Percentiles rank a stretch among this genome's conserved stretches.
phyloP scores from a whole-genome alignment of 2,797 vertebrate species.

The Liparis tanakae region DNA sequence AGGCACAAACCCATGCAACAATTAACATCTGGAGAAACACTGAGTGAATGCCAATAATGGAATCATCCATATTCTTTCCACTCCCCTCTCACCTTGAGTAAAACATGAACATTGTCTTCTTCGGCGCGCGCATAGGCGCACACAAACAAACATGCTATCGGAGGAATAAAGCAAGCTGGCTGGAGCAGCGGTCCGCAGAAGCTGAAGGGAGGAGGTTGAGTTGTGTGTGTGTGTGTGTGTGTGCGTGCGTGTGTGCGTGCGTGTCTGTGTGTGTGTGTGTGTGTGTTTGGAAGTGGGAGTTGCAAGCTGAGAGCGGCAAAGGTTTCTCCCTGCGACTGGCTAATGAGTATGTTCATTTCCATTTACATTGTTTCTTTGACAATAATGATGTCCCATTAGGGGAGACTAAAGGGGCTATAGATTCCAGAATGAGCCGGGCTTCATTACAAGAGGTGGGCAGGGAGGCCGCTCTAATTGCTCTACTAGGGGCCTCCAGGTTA shows the following conservation, averaged over 20 bases:
- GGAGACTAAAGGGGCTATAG: conserved; percentile 99
- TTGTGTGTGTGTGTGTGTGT: conserved; percentile 39
- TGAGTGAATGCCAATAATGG: conserved; percentile 92
- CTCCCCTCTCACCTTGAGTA: conserved; percentile 70
- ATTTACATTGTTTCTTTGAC: conserved; percentile 99
- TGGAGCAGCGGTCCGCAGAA: conserved; percentile 60
- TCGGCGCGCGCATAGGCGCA: conserved; percentile 64
- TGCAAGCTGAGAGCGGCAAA: conserved; percentile 79
- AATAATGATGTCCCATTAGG: conserved; percentile 99
- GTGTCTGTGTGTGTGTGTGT: conserved; percentile 29
- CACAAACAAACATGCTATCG: conserved; percentile 69
- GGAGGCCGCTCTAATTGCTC: conserved; percentile 99
- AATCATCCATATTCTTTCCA: conserved; percentile 82
- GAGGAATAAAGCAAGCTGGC: conserved; percentile 69
- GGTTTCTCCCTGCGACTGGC: conserved; percentile 96
- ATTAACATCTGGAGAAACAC: conserved; percentile 84
- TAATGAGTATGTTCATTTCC: conserved; percentile 99
- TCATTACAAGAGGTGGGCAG: conserved; percentile 99
- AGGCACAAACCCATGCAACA: conserved; percentile 90
- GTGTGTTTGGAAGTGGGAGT: conserved; percentile 63
- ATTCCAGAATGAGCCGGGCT: conserved; percentile 99
- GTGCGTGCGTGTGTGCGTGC: conserved; percentile 43
- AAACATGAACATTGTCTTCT: conserved; percentile 65
- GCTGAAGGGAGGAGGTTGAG: conserved; percentile 64
- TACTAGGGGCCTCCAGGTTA: conserved; percentile 98